Evolutionary conservation across 1,140 invertebrate species (phyloP).

Genomic region (Conus betulinus): DNA sequence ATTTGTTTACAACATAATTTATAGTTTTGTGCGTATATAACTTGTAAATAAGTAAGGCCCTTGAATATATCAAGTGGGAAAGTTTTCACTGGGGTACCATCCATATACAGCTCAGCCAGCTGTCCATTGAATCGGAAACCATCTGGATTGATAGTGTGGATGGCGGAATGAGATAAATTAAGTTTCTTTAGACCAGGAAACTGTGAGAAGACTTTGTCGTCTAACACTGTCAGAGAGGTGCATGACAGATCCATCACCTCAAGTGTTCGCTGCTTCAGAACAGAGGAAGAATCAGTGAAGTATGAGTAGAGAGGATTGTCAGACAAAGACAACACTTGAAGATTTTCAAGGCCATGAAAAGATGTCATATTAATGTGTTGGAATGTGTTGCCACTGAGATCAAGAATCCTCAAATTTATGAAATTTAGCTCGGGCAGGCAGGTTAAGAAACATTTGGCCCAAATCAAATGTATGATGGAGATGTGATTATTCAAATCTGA

Average conservation of each 20-base stretch:
- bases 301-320: neutral
- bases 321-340: conserved; percentile 9
- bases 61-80: neutral
- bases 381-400: conserved; percentile 37
- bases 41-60: neutral
- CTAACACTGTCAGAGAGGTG: neutral
- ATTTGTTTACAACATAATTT: too few species aligned
- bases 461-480: neutral
- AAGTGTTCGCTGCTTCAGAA: too few species aligned
- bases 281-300: too few species aligned
- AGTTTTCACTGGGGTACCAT: neutral
- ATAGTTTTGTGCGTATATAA: conserved; percentile 33
- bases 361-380: neutral
- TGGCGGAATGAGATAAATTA: conserved; percentile 30
- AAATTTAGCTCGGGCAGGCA: neutral
- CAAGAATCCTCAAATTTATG: neutral
- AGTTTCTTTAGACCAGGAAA: conserved; percentile 22
- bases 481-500: neutral
- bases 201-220: neutral
- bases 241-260: neutral
- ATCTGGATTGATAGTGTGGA: neutral
- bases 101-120: conserved; percentile 12
- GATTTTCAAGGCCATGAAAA: conserved; percentile 17
- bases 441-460: neutral
- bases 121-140: conserved; percentile 37